phyloP scores from a whole-genome alignment of 2,888 invertebrate species.

The Amblyjoppa fuscipennis region DNA sequence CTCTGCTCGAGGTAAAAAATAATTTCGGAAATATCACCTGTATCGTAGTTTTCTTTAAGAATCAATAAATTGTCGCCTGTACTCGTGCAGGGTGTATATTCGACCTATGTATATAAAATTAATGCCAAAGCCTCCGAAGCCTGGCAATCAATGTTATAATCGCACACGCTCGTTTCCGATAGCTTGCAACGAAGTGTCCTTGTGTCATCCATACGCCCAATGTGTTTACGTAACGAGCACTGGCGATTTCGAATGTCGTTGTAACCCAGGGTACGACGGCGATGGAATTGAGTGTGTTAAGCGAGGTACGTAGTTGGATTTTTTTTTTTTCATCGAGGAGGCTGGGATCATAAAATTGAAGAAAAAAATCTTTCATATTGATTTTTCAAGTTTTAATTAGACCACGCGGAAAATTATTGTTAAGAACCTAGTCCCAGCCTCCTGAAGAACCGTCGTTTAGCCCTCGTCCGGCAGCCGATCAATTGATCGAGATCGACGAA shows the following conservation, averaged over 20 bases:
- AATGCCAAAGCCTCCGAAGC: conserved; percentile 40
- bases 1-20: not conserved
- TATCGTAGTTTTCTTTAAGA: not conserved
- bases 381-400: not conserved
- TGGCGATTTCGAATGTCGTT: conserved; percentile 89
- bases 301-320: conserved; percentile 81
- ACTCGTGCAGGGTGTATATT: not conserved
- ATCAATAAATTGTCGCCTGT: not conserved
- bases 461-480: conserved; percentile 22
- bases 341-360: not conserved
- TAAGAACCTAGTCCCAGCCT: not conserved
- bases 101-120: not conserved
- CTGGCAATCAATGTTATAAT: conserved; percentile 64
- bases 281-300: conserved; percentile 92
- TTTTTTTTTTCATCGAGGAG: conserved; percentile 7
- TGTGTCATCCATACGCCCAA: conserved; percentile 93
- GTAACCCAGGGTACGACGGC: conserved; percentile 94
- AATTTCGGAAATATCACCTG: not conserved
- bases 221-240: conserved; percentile 89
- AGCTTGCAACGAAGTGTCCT: conserved; percentile 90
- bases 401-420: not conserved
- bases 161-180: conserved; percentile 86
- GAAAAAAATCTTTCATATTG: not conserved
- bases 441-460: conserved; percentile 13
- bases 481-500: conserved; percentile 30